Conservation (phyloP, 2,797 vertebrate genomes). For the Cirrhinus mrigala region DNA sequence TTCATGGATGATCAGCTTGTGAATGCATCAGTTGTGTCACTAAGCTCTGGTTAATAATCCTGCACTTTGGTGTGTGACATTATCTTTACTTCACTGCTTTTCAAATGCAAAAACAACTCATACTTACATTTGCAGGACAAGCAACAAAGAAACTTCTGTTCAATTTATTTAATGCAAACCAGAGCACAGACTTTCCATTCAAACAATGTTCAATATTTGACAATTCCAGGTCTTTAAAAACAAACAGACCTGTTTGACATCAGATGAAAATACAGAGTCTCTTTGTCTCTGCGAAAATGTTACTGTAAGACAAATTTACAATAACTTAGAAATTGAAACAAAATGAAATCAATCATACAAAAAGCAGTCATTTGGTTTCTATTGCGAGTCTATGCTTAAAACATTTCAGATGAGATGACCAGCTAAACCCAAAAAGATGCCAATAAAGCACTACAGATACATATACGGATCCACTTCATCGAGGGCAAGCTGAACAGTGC, state of each 20-base stretch:
- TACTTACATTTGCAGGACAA: neutral
- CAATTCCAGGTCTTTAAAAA: constrained; percentile 25
- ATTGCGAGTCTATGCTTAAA: constrained; percentile 29
- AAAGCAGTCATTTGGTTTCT: constrained; percentile 37
- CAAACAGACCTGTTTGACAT: constrained; percentile 23
- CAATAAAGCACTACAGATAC: constrained; percentile 28
- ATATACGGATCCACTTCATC: neutral
- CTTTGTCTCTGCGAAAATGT: constrained; percentile 9
- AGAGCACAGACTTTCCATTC: constrained; percentile 44
- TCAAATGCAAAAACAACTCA: neutral
- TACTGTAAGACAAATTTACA: constrained; percentile 21
- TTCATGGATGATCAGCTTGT: constrained; percentile 15
- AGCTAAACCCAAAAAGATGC: constrained; percentile 24
- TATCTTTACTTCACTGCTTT: constrained; percentile 8
- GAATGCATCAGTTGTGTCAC: constrained; percentile 23
- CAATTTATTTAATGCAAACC: constrained; percentile 58
- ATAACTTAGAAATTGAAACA: constrained; percentile 11
- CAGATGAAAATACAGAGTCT: constrained; percentile 27
- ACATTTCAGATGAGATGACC: constrained; percentile 27
- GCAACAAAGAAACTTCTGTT: constrained; percentile 14
- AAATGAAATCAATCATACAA: constrained; percentile 13
- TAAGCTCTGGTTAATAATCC: constrained; percentile 58
- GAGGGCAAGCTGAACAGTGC: constrained; percentile 19
- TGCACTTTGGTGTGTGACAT: neutral
- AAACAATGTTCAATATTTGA: constrained; percentile 45